phyloP scores from a whole-genome alignment of 1,140 invertebrate genomes.

The Subanguina moxae region DNA sequence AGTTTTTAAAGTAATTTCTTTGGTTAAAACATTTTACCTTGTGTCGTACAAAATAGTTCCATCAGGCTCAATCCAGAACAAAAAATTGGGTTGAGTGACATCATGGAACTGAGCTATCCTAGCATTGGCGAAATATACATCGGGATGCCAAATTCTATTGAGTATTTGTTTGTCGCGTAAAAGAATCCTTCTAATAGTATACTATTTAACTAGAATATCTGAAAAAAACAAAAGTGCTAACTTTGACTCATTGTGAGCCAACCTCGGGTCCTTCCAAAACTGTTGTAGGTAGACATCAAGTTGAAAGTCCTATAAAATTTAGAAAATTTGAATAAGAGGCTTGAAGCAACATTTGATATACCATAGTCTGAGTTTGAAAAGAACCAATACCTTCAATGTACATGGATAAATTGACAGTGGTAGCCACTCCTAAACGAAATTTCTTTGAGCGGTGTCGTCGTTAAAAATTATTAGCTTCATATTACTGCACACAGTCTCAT shows the following conservation, averaged over 20 bases:
- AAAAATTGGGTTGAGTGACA: constrained; percentile 58
- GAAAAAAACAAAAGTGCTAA: constrained; percentile 6
- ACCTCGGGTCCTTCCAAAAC: constrained; percentile 65
- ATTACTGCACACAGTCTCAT: too few relatives aligned
- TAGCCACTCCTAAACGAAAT: constrained; percentile 38
- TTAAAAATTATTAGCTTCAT: too few relatives aligned
- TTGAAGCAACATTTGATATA: neutral
- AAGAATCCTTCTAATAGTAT: constrained; percentile 62
- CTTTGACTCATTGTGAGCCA: constrained; percentile 60
- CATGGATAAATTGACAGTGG: constrained; percentile 55
- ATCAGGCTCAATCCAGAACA: constrained; percentile 58
- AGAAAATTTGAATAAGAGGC: neutral
- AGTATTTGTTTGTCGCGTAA: constrained; percentile 66
- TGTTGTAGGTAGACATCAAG: constrained; percentile 67
- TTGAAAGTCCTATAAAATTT: constrained; percentile 65
- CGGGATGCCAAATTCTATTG: constrained; percentile 57
- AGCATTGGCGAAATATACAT: constrained; percentile 58
- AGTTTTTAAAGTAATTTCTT: neutral
- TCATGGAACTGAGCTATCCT: constrained; percentile 58
- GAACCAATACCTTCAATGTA: constrained; percentile 56
- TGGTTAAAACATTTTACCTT: constrained; percentile 8
- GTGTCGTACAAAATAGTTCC: constrained; percentile 59
- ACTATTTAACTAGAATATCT: constrained; percentile 42
- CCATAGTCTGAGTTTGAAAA: constrained; percentile 56
- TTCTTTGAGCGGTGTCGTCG: too few relatives aligned